phyloP scores from a whole-genome alignment of 2,113 vertebrate species.

The Neogobius melanostomus region DNA sequence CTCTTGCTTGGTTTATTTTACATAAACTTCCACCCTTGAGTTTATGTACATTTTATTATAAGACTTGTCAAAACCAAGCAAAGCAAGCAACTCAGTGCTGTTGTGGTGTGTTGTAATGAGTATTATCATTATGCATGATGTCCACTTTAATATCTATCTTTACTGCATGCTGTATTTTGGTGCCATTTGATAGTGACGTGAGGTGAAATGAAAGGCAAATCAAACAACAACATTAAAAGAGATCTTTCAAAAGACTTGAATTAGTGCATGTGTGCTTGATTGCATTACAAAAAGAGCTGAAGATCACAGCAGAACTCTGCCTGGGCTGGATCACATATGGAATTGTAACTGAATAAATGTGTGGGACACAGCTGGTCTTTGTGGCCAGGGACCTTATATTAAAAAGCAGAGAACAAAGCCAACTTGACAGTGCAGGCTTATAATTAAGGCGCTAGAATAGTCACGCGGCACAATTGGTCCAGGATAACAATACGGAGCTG shows the following conservation, averaged over 20 bases:
- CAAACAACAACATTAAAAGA: not conserved
- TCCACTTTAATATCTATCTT: not conserved
- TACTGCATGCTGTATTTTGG: not conserved
- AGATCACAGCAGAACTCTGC: not conserved
- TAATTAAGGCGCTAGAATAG: conserved; percentile 61
- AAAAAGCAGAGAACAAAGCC: conserved; percentile 62
- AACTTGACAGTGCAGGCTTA: conserved; percentile 57
- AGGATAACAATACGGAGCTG: conserved; percentile 29
- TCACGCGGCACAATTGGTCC: conserved; percentile 51
- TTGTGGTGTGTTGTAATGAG: no score
- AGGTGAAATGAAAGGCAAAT: not conserved
- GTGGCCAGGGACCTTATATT: conserved; percentile 52
- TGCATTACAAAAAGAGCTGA: not conserved
- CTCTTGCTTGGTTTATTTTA: no score
- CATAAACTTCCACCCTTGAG: no score
- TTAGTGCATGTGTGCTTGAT: not conserved
- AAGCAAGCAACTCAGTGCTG: no score
- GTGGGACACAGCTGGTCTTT: conserved; percentile 48
- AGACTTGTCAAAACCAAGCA: no score
- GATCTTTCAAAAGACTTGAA: not conserved
- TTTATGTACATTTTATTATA: no score
- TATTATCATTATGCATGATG: no score
- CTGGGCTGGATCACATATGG: not conserved
- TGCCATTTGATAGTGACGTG: no score
- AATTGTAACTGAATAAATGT: conserved; percentile 46